Percentiles rank a stretch among this genome's conserved stretches.
phyloP scores from a whole-genome alignment of 2,888 invertebrate species.

The Podotricha telesiphe region DNA sequence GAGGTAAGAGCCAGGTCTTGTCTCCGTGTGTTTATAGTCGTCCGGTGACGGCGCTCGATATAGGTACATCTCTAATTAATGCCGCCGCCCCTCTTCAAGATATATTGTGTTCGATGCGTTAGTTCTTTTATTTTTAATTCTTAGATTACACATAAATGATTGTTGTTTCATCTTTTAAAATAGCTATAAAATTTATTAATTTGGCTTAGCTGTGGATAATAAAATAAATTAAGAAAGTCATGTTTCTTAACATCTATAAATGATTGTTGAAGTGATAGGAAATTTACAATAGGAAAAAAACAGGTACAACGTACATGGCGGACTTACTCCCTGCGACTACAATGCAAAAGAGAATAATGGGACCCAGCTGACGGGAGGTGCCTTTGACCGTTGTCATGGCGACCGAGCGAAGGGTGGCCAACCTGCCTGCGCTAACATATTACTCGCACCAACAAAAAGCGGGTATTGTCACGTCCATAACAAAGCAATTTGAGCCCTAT shows the following conservation, averaged over 20 bases:
- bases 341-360: constrained; percentile 75
- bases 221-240: not conserved
- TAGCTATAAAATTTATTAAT: constrained; percentile 31
- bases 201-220: not conserved
- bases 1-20: constrained; percentile 73
- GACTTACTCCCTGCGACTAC: constrained; percentile 67
- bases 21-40: constrained; percentile 75
- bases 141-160: constrained; percentile 50
- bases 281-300: constrained; percentile 51
- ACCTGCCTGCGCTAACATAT: constrained; percentile 76
- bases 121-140: constrained; percentile 54
- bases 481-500: constrained; percentile 70
- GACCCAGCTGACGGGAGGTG: constrained; percentile 83
- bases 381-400: constrained; percentile 77
- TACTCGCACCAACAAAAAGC: constrained; percentile 65
- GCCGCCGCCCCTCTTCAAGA: constrained; percentile 64
- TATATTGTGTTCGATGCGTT: constrained; percentile 62
- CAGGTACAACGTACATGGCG: constrained; percentile 66
- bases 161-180: constrained; percentile 43
- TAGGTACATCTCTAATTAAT: constrained; percentile 77
- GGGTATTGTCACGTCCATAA: constrained; percentile 57
- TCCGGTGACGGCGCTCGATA: constrained; percentile 69
- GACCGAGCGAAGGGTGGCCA: constrained; percentile 79
- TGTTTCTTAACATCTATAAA: constrained; percentile 6
- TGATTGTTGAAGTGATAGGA: constrained; percentile 52